Percentiles rank a stretch among this genome's conserved stretches.
phyloP scores from a whole-genome alignment of 2,888 invertebrate species.

The Philonicus albiceps region DNA sequence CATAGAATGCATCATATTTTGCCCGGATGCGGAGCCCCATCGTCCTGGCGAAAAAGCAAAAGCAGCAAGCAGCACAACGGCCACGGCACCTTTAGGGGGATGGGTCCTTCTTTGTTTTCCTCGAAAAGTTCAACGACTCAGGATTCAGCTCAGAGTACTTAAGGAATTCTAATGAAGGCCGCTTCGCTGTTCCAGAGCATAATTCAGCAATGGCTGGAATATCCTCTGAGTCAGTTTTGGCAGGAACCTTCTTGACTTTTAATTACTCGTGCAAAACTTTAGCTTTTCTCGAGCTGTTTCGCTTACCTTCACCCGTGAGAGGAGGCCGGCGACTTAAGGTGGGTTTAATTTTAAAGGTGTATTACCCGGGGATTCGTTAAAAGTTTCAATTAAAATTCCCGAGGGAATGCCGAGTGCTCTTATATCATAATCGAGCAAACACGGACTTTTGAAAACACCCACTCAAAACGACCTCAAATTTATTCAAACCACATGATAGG shows the following conservation, averaged over 20 bases:
- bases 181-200: neutral
- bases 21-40: neutral
- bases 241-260: conserved; percentile 17
- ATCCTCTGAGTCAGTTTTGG: conserved; percentile 8
- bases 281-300: neutral
- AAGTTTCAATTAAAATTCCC: neutral
- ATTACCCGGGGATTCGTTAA: neutral
- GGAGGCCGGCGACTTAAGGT: neutral
- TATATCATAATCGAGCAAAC: neutral
- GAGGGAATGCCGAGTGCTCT: neutral
- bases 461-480: neutral
- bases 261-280: conserved; percentile 21
- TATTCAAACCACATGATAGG: neutral
- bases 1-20: conserved; percentile 32
- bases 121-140: conserved; percentile 24
- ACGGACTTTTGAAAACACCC: neutral
- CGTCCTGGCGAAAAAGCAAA: neutral
- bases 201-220: neutral
- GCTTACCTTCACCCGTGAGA: neutral
- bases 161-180: conserved; percentile 36
- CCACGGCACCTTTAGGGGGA: neutral
- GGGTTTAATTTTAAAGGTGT: neutral
- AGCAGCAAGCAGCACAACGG: too few species aligned
- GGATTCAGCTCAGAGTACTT: neutral
- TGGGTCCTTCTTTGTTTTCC: neutral